These are phyloP conservation scores for Fissipunctia ypsillon DNA, from an alignment of 2,888 invertebrate species.

Conservation along the genomic window DNA sequence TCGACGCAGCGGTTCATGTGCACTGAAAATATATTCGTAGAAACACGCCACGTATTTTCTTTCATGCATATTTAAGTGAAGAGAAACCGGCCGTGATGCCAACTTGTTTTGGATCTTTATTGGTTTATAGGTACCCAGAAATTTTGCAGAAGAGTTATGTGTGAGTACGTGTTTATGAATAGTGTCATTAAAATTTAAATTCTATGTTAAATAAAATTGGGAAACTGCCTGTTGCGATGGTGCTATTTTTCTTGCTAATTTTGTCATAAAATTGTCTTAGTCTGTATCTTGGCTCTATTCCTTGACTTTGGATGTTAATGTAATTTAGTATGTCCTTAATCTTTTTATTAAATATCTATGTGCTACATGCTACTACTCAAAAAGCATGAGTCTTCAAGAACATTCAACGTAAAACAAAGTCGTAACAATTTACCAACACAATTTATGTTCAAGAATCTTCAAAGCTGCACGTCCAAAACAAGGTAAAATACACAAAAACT, in stretches of 20 bases:
- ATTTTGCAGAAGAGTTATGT: not conserved
- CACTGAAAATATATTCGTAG: constrained; percentile 71
- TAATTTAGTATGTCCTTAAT: not conserved
- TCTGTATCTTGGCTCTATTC: not conserved
- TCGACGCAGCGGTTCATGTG: constrained; percentile 60
- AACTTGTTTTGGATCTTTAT: constrained; percentile 57
- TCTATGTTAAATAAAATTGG: not conserved
- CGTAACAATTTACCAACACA: not conserved
- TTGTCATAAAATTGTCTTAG: not conserved
- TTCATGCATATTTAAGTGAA: constrained; percentile 72
- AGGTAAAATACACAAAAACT: constrained; percentile 49
- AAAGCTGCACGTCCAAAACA: constrained; percentile 19
- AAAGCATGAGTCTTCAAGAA: not conserved
- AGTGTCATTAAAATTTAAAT: not conserved
- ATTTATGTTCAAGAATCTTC: constrained; percentile 24
- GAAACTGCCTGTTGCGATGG: constrained; percentile 5
- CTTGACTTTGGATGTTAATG: not conserved
- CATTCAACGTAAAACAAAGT: constrained; percentile 13
- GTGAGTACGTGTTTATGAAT: not conserved
- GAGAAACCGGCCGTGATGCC: constrained; percentile 61
- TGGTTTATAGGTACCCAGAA: constrained; percentile 21
- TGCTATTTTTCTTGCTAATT: not conserved
- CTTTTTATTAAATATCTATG: not conserved
- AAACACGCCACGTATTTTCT: constrained; percentile 69
- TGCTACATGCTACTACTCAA: not conserved